Percentiles rank a stretch among this genome's conserved stretches.
These are phyloP conservation scores for Ellobium chinense DNA, from an alignment of 2,888 invertebrate species.

Conservation along the genomic window DNA sequence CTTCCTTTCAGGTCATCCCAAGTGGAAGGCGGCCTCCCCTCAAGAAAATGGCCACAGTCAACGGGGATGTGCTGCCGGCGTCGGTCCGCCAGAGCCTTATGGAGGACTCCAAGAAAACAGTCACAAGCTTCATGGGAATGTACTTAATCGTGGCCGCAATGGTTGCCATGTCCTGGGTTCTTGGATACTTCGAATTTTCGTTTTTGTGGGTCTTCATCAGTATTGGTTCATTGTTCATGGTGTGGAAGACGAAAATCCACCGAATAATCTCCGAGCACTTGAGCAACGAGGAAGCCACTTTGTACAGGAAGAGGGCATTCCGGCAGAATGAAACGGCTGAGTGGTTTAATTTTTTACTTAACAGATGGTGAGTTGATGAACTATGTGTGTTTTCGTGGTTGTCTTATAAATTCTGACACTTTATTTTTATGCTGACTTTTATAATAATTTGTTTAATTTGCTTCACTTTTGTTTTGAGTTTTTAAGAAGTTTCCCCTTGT, in stretches of 20 bases:
- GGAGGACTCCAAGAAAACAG: constrained; percentile 40
- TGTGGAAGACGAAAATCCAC: constrained; percentile 74
- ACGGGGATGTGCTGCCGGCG: neutral
- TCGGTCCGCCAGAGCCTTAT: constrained; percentile 1
- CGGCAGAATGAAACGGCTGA: constrained; percentile 81
- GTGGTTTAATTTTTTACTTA: constrained; percentile 81
- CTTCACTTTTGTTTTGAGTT: no score
- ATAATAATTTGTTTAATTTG: no score
- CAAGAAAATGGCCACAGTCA: constrained; percentile 20
- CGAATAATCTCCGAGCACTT: constrained; percentile 69
- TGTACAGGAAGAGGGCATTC: constrained; percentile 80
- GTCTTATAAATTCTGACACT: no score
- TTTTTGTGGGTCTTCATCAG: constrained; percentile 75
- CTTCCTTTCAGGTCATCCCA: neutral
- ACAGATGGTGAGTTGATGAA: constrained; percentile 80
- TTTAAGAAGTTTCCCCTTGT: no score
- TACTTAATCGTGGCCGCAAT: constrained; percentile 72
- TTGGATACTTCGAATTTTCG: constrained; percentile 71
- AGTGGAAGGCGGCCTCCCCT: neutral
- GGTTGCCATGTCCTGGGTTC: constrained; percentile 68
- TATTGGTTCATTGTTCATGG: constrained; percentile 68
- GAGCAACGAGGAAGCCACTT: constrained; percentile 71
- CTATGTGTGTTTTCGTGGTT: no score
- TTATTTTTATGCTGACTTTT: no score
- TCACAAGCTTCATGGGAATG: constrained; percentile 67